Conservation (phyloP, 2,888 invertebrate species). For the Marasmarcha lunaedactyla region DNA sequence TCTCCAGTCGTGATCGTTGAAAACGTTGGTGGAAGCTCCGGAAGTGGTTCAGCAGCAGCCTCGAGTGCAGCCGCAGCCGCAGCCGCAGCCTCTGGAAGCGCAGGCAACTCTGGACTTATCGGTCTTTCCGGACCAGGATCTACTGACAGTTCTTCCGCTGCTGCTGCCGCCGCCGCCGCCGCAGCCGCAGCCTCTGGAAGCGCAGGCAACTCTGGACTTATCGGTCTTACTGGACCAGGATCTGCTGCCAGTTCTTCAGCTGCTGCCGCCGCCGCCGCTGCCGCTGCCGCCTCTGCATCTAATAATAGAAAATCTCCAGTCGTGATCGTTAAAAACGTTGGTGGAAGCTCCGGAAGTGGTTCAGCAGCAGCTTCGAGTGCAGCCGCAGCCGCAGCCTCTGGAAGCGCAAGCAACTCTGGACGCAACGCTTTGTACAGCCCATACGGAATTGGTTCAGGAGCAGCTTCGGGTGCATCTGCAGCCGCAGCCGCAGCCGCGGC, state of each 20-base stretch:
- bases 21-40: not conserved
- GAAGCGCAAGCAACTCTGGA: no score
- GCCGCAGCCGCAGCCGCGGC: no score
- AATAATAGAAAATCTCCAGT: not conserved
- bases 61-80: not conserved
- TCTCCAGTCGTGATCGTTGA: not conserved
- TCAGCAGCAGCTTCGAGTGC: no score
- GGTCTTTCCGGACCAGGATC: slow-evolving; percentile 7
- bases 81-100: not conserved
- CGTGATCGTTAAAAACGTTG: not conserved
- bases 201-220: slow-evolving; percentile 9
- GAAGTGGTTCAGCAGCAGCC: not conserved
- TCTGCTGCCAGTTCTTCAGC: slow-evolving; percentile 1
- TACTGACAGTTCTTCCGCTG: not conserved
- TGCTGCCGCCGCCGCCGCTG: not conserved
- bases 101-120: not conserved
- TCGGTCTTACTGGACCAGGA: slow-evolving; percentile 12
- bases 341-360: not conserved
- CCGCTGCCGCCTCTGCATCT: not conserved
- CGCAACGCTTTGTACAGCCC: no score
- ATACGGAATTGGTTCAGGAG: no score
- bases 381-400: no score
- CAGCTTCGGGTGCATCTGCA: no score
- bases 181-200: not conserved
- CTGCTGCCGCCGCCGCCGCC: slow-evolving; percentile 3